Evolutionary conservation across 1,140 invertebrate genomes (phyloP).

Genomic region (Hormaphis cornu): DNA sequence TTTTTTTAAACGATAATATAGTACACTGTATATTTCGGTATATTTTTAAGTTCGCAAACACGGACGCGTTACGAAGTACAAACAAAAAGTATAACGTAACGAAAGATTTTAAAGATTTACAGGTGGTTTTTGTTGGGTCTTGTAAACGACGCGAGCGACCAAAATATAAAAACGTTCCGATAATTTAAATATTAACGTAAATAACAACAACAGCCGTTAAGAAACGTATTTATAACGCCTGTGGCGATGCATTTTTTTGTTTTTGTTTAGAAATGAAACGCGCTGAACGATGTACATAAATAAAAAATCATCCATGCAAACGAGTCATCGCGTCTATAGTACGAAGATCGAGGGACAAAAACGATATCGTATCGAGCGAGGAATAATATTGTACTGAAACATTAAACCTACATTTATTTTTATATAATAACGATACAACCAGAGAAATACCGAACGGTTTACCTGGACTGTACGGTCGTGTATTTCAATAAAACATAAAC

Average conservation of each 20-base stretch:
- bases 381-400: background rate
- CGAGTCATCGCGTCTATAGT: background rate
- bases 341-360: background rate
- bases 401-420: background rate
- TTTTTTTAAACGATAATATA: background rate
- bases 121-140: too few relatives aligned
- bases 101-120: background rate
- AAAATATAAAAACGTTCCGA: too few relatives aligned
- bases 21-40: too few relatives aligned
- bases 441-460: constrained; percentile 2
- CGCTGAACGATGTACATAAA: background rate
- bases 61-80: too few relatives aligned
- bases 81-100: background rate
- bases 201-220: too few relatives aligned
- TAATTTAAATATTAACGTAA: too few relatives aligned
- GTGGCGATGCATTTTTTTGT: too few relatives aligned
- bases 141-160: too few relatives aligned
- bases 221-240: too few relatives aligned
- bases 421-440: background rate
- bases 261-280: too few relatives aligned
- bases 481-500: background rate
- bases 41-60: too few relatives aligned
- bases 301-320: constrained; percentile 4
- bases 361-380: background rate
- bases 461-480: constrained; percentile 9